Evolutionary conservation across 1,140 invertebrate species (phyloP).

Genomic region (Megathymus violae): DNA sequence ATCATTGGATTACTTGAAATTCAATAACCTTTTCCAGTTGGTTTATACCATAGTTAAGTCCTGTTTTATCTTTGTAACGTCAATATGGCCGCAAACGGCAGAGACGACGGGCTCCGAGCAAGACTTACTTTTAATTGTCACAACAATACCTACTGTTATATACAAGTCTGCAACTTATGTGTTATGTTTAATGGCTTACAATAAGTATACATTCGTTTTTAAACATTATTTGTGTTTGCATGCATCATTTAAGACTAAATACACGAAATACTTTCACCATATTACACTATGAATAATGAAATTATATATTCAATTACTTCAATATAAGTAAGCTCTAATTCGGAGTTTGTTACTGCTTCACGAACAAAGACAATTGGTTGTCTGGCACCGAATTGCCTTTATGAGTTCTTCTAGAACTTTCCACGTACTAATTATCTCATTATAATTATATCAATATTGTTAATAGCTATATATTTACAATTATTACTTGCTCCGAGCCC

Average conservation of each 20-base stretch:
- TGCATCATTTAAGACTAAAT: conserved; percentile 42
- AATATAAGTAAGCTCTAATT: conserved; percentile 58
- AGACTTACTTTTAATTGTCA: conserved; percentile 21
- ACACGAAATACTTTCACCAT: conserved; percentile 39
- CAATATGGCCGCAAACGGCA: background rate
- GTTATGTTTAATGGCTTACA: conserved; percentile 6
- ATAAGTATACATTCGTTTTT: conserved; percentile 21
- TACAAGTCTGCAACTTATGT: conserved; percentile 31
- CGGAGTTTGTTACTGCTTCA: conserved; percentile 53
- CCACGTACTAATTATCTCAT: background rate
- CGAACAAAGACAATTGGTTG: no score
- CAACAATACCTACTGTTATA: conserved; percentile 22
- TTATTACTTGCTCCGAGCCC: conserved; percentile 16
- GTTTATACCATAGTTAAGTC: conserved; percentile 15
- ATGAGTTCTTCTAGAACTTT: conserved; percentile 13
- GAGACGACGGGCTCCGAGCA: conserved; percentile 11
- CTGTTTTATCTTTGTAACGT: conserved; percentile 4
- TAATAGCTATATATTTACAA: conserved; percentile 18
- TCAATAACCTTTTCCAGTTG: conserved; percentile 4
- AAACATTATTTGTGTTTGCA: conserved; percentile 22
- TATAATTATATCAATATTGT: conserved; percentile 15
- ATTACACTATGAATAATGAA: conserved; percentile 23
- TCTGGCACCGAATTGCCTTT: conserved; percentile 27
- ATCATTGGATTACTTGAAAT: conserved; percentile 16
- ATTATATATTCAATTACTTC: conserved; percentile 48